These are phyloP conservation scores for Drosophila subquinaria DNA, from an alignment of 2,888 invertebrate species.

Conservation along the genomic window DNA sequence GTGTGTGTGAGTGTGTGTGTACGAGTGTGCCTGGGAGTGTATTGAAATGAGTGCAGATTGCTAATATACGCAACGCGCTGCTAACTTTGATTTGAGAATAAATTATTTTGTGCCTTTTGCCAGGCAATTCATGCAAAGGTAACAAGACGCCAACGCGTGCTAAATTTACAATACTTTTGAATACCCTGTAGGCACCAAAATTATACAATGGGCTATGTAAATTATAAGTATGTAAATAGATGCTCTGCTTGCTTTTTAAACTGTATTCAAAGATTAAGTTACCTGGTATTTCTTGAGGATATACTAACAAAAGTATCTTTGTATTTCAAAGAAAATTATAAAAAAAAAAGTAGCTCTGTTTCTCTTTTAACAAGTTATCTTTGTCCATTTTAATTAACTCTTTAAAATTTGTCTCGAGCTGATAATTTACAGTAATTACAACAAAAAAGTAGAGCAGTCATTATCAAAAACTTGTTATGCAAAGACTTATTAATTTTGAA, in stretches of 20 bases:
- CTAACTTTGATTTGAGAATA: conserved; percentile 82
- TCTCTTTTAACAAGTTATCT: neutral
- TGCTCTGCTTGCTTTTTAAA: no score
- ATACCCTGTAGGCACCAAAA: conserved; percentile 5
- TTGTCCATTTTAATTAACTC: no score
- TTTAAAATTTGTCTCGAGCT: no score
- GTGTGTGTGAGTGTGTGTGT: conserved; percentile 14
- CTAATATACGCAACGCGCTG: conserved; percentile 80
- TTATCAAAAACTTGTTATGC: no score
- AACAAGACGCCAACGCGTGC: conserved; percentile 34
- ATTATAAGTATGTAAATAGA: neutral
- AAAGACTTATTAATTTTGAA: no score
- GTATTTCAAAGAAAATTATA: neutral
- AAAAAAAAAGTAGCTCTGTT: neutral
- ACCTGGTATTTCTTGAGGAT: neutral
- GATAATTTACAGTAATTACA: no score
- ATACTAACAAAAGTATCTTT: neutral
- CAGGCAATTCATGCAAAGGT: conserved; percentile 47
- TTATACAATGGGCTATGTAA: neutral
- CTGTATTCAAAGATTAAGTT: neutral
- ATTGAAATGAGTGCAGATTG: conserved; percentile 74
- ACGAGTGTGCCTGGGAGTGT: conserved; percentile 29
- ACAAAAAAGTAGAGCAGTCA: no score
- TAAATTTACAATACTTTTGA: conserved; percentile 54
- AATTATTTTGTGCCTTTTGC: conserved; percentile 76